These are phyloP conservation scores for Halictus ligatus DNA, from an alignment of 2,888 invertebrate genomes.

Conservation along the genomic window DNA sequence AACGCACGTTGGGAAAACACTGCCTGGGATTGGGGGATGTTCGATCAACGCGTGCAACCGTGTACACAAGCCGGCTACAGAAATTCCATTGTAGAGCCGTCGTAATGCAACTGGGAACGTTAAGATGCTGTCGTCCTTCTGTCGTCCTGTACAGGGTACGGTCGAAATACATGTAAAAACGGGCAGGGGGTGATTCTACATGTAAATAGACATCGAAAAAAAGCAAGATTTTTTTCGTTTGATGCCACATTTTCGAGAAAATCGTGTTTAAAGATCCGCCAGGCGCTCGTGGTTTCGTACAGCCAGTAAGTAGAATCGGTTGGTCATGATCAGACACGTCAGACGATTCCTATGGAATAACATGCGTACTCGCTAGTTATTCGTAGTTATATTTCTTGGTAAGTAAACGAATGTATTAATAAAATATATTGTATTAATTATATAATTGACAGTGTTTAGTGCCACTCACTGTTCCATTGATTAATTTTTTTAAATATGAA, in stretches of 20 bases:
- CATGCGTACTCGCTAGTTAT: too few species aligned
- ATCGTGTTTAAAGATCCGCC: neutral
- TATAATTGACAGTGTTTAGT: too few species aligned
- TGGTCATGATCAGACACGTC: too few species aligned
- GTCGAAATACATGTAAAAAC: too few species aligned
- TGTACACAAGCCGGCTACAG: conserved; percentile 10
- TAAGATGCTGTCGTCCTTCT: neutral
- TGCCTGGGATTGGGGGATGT: conserved; percentile 6
- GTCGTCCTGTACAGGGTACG: too few species aligned
- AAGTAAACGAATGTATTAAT: too few species aligned
- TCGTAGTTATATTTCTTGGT: too few species aligned
- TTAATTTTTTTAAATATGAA: too few species aligned
- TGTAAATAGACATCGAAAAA: neutral
- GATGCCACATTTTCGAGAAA: neutral
- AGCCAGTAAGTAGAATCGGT: neutral
- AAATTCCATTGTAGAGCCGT: neutral
- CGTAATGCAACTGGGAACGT: neutral
- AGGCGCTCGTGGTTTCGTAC: too few species aligned
- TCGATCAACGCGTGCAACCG: neutral
- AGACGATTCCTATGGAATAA: too few species aligned
- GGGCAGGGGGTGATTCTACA: neutral
- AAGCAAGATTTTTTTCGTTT: neutral
- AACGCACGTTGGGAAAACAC: conserved; percentile 2
- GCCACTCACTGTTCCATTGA: too few species aligned
- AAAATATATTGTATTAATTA: too few species aligned